A percentile compares a stretch with the other conserved stretches of the same genome.
Evolutionary conservation across 2,888 invertebrate species (phyloP).

Genomic region (Reticulitermes lucifugus): DNA sequence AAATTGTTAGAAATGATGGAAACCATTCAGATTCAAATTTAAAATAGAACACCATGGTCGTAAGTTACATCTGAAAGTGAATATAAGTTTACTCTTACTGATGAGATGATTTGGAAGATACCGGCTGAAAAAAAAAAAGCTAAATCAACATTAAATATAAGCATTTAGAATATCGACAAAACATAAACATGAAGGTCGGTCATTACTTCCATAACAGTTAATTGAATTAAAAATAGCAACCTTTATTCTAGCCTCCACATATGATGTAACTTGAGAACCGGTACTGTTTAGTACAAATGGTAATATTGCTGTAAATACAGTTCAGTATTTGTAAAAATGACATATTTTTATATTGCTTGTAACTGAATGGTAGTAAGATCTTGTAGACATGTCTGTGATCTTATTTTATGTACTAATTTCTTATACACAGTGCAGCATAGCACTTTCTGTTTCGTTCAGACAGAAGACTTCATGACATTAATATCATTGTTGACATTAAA

Average conservation of each 20-base stretch:
- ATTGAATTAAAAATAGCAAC: neutral
- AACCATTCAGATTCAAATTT: neutral
- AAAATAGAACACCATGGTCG: neutral
- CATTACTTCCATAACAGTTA: neutral
- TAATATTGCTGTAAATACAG: neutral
- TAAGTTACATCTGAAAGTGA: neutral
- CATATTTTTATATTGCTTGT: neutral
- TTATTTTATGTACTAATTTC: neutral
- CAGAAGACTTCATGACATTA: neutral
- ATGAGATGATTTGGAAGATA: neutral
- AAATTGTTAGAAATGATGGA: neutral
- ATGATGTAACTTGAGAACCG: neutral
- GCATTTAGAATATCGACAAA: neutral
- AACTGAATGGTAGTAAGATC: neutral
- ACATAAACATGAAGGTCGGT: neutral
- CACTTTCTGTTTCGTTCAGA: neutral
- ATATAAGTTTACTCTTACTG: neutral
- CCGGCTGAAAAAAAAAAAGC: neutral
- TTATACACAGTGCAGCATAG: neutral
- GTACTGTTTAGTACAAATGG: neutral
- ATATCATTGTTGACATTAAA: neutral
- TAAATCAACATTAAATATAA: neutral
- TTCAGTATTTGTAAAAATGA: slow-evolving; percentile 27
- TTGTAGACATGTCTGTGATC: slow-evolving; percentile 22
- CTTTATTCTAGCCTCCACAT: no score